Percentiles rank a stretch among this genome's conserved stretches.
Conservation (phyloP, 2,888 invertebrate species). For the Tenthredo mesomela region DNA sequence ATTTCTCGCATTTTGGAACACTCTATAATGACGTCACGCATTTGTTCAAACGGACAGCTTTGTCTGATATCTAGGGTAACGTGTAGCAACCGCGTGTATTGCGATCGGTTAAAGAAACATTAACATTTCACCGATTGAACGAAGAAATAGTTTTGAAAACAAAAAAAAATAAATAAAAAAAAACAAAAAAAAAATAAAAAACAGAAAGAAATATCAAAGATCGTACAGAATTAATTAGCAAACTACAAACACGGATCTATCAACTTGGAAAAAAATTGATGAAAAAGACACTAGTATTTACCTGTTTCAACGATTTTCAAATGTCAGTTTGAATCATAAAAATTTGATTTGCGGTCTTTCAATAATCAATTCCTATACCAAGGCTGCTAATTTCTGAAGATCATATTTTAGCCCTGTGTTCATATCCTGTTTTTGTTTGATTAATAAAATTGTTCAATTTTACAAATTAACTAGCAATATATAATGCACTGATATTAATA, state of each 20-base stretch:
- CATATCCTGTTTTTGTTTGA: background rate
- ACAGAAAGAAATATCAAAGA: too few species aligned
- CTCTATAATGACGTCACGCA: constrained; percentile 19
- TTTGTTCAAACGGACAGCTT: constrained; percentile 4
- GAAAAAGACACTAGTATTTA: too few species aligned
- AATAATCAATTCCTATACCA: background rate
- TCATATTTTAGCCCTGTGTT: background rate
- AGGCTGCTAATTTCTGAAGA: background rate
- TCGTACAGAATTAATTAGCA: background rate
- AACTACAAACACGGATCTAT: too few species aligned
- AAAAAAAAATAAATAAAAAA: background rate
- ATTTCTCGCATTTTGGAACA: constrained; percentile 23
- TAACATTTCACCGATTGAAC: background rate
- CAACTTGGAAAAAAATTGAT: too few species aligned
- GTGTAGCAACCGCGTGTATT: background rate
- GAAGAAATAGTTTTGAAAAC: background rate
- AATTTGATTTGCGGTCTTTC: too few species aligned
- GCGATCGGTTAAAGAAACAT: background rate
- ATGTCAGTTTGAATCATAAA: too few species aligned
- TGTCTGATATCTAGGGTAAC: constrained; percentile 13
- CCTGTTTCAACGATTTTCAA: too few species aligned
- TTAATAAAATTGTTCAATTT: background rate
- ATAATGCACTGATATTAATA: background rate
- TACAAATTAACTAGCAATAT: too few species aligned
- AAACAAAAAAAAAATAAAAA: background rate